Conservation (phyloP, 2,797 vertebrate species). For the Austrolebias charrua region DNA sequence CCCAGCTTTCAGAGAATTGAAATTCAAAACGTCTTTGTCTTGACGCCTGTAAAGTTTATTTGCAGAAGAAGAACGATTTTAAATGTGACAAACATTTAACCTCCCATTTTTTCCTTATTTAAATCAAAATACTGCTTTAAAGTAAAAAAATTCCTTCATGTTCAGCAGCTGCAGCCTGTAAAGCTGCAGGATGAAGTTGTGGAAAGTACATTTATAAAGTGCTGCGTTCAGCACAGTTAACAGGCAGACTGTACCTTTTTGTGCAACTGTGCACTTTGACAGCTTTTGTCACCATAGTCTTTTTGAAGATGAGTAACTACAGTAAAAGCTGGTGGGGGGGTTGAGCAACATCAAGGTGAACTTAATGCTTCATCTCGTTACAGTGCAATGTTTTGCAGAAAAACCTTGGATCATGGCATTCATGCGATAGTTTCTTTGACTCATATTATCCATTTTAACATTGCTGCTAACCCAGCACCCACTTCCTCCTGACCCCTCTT, state of each 20-base stretch:
- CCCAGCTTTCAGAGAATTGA: slow-evolving; percentile 7
- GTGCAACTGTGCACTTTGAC: background rate
- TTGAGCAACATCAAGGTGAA: background rate
- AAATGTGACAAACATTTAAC: background rate
- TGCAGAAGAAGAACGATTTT: too few relatives aligned
- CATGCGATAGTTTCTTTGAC: background rate
- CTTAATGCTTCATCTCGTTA: background rate
- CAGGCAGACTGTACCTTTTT: background rate
- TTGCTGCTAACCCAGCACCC: slow-evolving; percentile 1
- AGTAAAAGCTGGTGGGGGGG: too few relatives aligned
- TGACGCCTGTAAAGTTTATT: too few relatives aligned
- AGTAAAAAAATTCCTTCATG: background rate
- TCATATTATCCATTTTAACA: background rate
- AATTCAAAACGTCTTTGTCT: background rate
- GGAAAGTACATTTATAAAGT: background rate
- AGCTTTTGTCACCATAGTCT: background rate
- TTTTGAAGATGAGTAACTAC: background rate
- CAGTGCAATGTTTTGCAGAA: background rate
- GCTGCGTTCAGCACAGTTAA: background rate
- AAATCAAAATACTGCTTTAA: background rate
- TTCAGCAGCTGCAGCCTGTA: background rate
- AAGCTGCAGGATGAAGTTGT: background rate
- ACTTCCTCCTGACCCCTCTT: background rate
- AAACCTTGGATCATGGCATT: background rate
- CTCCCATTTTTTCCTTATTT: background rate